A percentile compares a stretch with the other conserved stretches of the same genome.
These are phyloP conservation scores for Hemicentrotus pulcherrimus DNA, from an alignment of 35 echinoderm and acorn worm species.

Conservation along the genomic window DNA sequence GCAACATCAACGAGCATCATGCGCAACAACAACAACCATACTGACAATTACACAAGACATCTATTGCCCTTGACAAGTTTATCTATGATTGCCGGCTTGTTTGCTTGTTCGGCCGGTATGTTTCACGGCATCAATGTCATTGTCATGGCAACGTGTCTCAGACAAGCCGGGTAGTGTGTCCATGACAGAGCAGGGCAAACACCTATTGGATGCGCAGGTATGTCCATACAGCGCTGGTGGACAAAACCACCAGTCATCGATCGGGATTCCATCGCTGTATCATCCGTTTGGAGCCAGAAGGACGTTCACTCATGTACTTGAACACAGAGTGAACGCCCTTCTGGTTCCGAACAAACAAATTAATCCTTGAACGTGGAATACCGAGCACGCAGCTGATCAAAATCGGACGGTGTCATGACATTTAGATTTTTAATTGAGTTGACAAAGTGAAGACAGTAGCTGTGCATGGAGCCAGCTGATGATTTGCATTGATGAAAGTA, in stretches of 20 bases:
- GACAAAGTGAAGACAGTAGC: background rate
- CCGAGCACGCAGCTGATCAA: background rate
- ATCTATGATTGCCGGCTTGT: background rate
- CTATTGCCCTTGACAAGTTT: background rate
- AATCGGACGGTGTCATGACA: background rate
- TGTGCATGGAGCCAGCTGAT: background rate
- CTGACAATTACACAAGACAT: background rate
- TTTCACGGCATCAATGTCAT: background rate
- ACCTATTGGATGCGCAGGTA: background rate
- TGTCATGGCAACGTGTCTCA: background rate
- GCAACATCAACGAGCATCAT: background rate
- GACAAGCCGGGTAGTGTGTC: background rate
- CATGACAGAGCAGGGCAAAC: background rate
- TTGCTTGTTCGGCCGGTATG: background rate
- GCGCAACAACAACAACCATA: background rate
- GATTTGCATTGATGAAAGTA: background rate
- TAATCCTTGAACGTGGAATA: background rate
- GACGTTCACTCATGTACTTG: too few relatives aligned
- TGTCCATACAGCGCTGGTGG: background rate
- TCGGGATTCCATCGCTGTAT: background rate
- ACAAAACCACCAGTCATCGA: background rate
- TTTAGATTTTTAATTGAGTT: conserved; percentile 20
- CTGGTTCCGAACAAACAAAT: too few relatives aligned
- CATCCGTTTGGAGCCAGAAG: background rate
- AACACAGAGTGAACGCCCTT: too few relatives aligned